A percentile compares a stretch with the other conserved stretches of the same genome.
Conservation (phyloP, 1,140 invertebrate species). For the Drosophila elegans region DNA sequence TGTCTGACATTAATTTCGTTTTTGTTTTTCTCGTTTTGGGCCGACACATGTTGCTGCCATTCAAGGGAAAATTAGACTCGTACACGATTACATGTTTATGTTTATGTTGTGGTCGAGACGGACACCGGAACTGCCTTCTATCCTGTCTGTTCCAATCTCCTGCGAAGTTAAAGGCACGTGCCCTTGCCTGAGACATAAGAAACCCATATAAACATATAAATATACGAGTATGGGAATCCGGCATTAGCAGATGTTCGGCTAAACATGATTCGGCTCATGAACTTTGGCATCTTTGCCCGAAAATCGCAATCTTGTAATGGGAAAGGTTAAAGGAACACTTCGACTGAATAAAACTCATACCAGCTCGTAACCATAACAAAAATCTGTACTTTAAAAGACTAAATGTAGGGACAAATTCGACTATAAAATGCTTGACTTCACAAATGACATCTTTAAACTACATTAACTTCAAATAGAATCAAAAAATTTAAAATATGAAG, state of each 20-base stretch:
- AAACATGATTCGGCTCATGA: slow-evolving; percentile 35
- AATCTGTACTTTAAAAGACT: slow-evolving; percentile 1
- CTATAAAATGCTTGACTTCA: not conserved
- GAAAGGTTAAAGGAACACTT: slow-evolving; percentile 34
- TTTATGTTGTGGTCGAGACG: slow-evolving; percentile 33
- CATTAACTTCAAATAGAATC: too few species aligned
- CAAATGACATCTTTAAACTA: too few species aligned
- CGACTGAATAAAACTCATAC: not conserved
- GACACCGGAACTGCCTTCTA: slow-evolving; percentile 6
- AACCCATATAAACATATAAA: slow-evolving; percentile 39
- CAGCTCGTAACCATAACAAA: slow-evolving; percentile 6
- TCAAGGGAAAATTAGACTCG: slow-evolving; percentile 56
- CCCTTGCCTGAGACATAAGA: slow-evolving; percentile 16
- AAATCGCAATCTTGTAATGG: slow-evolving; percentile 25
- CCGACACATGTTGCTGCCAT: slow-evolving; percentile 66
- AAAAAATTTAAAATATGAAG: too few species aligned
- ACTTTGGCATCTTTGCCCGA: slow-evolving; percentile 7
- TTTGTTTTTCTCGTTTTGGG: slow-evolving; percentile 18
- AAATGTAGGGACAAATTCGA: not conserved
- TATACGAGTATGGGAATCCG: slow-evolving; percentile 20
- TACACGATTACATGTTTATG: slow-evolving; percentile 56
- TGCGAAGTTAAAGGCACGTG: slow-evolving; percentile 41
- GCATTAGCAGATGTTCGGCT: slow-evolving; percentile 19
- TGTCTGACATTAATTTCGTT: slow-evolving; percentile 62
- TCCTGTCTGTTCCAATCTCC: slow-evolving; percentile 3